Conservation (phyloP, 2,888 invertebrate species). For the Eurois occulta region DNA sequence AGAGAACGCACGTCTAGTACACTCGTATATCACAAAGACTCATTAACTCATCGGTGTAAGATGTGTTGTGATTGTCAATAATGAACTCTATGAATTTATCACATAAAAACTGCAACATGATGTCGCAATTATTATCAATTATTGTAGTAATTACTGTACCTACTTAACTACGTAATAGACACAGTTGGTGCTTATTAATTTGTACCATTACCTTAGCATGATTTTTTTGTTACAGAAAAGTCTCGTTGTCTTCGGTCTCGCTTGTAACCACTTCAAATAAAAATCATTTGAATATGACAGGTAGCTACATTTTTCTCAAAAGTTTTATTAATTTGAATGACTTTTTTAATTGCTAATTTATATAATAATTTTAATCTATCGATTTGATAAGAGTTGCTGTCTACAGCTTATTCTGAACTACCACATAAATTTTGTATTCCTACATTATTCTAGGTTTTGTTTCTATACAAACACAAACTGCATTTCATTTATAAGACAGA, state of each 20-base stretch:
- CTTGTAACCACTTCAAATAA: constrained; percentile 4
- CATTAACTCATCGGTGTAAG: constrained; percentile 83
- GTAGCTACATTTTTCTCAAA: background rate
- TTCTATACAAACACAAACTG: constrained; percentile 1
- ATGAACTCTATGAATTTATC: constrained; percentile 65
- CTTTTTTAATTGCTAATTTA: background rate
- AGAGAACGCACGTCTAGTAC: constrained; percentile 88
- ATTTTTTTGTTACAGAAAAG: constrained; percentile 19
- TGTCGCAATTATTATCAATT: constrained; percentile 46
- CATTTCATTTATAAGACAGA: constrained; percentile 9
- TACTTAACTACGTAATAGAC: constrained; percentile 20
- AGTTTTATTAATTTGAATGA: constrained; percentile 13
- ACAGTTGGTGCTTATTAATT: constrained; percentile 29
- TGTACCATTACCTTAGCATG: constrained; percentile 23
- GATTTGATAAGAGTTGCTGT: background rate
- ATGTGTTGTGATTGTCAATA: constrained; percentile 70
- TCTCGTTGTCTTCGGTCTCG: background rate
- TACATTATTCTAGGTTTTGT: background rate
- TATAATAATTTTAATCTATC: background rate
- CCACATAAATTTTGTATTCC: background rate
- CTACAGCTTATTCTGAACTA: background rate
- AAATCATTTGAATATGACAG: constrained; percentile 5
- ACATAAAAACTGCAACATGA: constrained; percentile 50
- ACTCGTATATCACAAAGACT: constrained; percentile 88
- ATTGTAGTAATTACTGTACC: constrained; percentile 30